These are phyloP conservation scores for Cliona cf. orientalis DNA, from an alignment of 37 sponge, comb jelly and placozoan genomes.

Conservation along the genomic window DNA sequence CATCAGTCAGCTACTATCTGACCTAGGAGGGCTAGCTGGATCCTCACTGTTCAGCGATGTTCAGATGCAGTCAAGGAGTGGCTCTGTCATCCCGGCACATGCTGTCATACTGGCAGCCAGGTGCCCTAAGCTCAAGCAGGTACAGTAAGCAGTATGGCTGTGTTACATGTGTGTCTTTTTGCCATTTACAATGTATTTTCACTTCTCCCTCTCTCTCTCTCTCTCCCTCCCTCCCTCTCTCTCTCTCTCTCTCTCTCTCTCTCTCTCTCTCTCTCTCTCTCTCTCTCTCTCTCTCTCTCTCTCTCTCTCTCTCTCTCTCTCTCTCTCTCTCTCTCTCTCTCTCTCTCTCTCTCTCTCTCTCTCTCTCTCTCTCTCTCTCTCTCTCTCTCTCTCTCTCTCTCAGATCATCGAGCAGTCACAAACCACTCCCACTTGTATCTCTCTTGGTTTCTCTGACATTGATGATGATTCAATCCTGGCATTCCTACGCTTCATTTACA, in stretches of 20 bases:
- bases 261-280: neutral
- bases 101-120: slow-evolving; percentile 48
- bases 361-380: slow-evolving; percentile 21
- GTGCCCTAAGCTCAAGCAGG: slow-evolving; percentile 54
- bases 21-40: slow-evolving; percentile 30
- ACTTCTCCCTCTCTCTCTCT: too few relatives aligned
- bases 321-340: slow-evolving; percentile 24
- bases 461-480: slow-evolving; percentile 8
- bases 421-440: neutral
- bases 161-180: neutral
- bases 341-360: slow-evolving; percentile 21
- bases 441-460: slow-evolving; percentile 29
- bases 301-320: neutral
- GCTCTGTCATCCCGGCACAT: slow-evolving; percentile 49
- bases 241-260: neutral
- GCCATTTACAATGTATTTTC: neutral
- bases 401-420: neutral
- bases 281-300: slow-evolving; percentile 8
- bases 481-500: slow-evolving; percentile 56
- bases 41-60: slow-evolving; percentile 55
- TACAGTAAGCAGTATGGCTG: slow-evolving; percentile 1
- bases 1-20: slow-evolving; percentile 14
- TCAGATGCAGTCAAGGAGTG: slow-evolving; percentile 19
- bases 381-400: slow-evolving; percentile 31
- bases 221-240: slow-evolving; percentile 1